Evolutionary conservation across 1,140 invertebrate genomes (phyloP).

Genomic region (Monomorium pharaonis): DNA sequence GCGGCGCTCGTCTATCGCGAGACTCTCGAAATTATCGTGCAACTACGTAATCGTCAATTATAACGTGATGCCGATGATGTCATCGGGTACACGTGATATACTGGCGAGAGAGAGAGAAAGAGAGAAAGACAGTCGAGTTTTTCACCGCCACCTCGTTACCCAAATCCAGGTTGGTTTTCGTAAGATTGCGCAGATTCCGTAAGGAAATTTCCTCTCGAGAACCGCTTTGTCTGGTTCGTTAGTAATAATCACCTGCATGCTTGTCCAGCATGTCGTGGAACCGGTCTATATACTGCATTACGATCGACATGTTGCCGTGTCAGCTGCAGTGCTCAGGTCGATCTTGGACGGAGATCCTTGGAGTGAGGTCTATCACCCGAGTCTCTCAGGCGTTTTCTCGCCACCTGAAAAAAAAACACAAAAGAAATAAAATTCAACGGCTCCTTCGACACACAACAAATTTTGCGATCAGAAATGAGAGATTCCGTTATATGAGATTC

Average conservation of each 20-base stretch:
- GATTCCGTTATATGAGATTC: not conserved
- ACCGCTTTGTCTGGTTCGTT: not conserved
- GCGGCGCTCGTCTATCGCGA: not conserved
- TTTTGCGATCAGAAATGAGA: too few relatives aligned
- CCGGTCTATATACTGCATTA: slow-evolving; percentile 88
- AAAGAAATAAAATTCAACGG: not conserved
- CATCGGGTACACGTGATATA: not conserved
- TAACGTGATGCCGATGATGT: slow-evolving; percentile 23
- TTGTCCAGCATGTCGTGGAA: slow-evolving; percentile 88
- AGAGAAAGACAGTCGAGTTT: not conserved
- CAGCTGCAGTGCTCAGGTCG: not conserved
- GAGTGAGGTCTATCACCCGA: not conserved
- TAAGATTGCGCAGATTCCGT: not conserved
- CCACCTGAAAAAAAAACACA: not conserved
- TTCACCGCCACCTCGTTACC: not conserved
- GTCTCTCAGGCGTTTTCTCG: not conserved
- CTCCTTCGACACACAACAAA: not conserved
- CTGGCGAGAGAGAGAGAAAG: too few relatives aligned
- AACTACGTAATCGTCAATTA: slow-evolving; percentile 43
- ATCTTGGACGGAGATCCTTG: not conserved
- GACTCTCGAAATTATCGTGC: slow-evolving; percentile 38
- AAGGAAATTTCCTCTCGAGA: not conserved
- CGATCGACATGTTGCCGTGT: slow-evolving; percentile 86
- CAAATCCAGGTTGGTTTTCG: not conserved
- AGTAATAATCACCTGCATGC: slow-evolving; percentile 85